A percentile compares a stretch with the other conserved stretches of the same genome.
These are phyloP conservation scores for Drosophila kanapiae DNA, from an alignment of 1,140 invertebrate species.

Conservation along the genomic window DNA sequence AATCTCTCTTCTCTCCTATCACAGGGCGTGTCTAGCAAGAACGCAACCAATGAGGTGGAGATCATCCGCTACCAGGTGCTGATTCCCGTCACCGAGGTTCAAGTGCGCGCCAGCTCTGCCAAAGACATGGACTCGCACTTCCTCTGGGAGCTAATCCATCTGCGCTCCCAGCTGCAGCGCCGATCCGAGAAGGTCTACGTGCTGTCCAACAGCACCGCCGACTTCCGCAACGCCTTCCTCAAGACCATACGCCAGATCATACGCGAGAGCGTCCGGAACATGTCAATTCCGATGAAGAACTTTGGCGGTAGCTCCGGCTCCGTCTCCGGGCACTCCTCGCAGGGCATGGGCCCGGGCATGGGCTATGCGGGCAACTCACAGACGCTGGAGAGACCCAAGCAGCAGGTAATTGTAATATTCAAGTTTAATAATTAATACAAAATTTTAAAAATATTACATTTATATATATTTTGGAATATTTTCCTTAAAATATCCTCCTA, in stretches of 20 bases:
- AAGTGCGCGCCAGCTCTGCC: slow-evolving; percentile 95
- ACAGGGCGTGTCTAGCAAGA: slow-evolving; percentile 93
- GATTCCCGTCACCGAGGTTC: slow-evolving; percentile 98
- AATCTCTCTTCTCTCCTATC: neutral
- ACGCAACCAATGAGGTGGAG: slow-evolving; percentile 95
- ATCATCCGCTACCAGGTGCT: slow-evolving; percentile 98
- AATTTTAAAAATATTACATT: neutral
- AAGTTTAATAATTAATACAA: no score
- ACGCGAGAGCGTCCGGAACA: slow-evolving; percentile 96
- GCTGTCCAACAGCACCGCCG: slow-evolving; percentile 97
- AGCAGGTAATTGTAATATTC: slow-evolving; percentile 80
- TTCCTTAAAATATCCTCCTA: neutral
- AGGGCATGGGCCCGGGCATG: slow-evolving; percentile 52
- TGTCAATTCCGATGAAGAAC: slow-evolving; percentile 95
- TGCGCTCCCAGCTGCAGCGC: slow-evolving; percentile 96
- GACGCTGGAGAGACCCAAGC: slow-evolving; percentile 88
- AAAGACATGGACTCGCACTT: slow-evolving; percentile 98
- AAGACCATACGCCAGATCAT: slow-evolving; percentile 98
- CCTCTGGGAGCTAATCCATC: slow-evolving; percentile 98
- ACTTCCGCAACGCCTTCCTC: slow-evolving; percentile 98
- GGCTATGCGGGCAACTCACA: slow-evolving; percentile 86
- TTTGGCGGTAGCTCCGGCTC: slow-evolving; percentile 86
- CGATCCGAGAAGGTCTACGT: slow-evolving; percentile 98
- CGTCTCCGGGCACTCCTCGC: slow-evolving; percentile 75
- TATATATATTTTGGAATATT: no score